phyloP scores from a whole-genome alignment of 92 coral and sea anemone species.

The Blastomussa wellsi region DNA sequence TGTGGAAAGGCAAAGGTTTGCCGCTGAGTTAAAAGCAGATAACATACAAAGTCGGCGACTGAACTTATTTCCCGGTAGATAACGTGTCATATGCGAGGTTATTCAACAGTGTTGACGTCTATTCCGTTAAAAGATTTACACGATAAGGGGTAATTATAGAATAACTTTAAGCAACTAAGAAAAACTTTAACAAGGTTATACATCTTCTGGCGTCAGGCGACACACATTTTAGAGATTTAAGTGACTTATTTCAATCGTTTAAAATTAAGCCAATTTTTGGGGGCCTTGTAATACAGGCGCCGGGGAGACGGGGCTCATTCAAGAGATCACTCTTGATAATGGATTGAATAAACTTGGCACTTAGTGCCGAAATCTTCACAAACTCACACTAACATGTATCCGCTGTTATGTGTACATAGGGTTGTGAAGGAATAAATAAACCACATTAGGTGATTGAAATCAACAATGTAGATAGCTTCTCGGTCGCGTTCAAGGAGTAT shows the following conservation, averaged over 20 bases:
- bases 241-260: slow-evolving; percentile 30
- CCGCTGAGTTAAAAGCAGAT: slow-evolving; percentile 20
- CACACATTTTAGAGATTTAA: slow-evolving; percentile 28
- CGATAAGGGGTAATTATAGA: slow-evolving; percentile 36
- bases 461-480: slow-evolving; percentile 7
- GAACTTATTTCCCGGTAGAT: slow-evolving; percentile 11
- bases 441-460: neutral
- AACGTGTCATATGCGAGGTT: slow-evolving; percentile 13
- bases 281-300: slow-evolving; percentile 66
- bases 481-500: neutral
- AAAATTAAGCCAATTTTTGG: slow-evolving; percentile 42
- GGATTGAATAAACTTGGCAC: slow-evolving; percentile 54
- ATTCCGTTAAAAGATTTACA: slow-evolving; percentile 22
- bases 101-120: slow-evolving; percentile 40
- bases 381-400: neutral
- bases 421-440: slow-evolving; percentile 18
- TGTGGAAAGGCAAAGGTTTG: slow-evolving; percentile 37
- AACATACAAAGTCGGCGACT: slow-evolving; percentile 13
- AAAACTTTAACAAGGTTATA: slow-evolving; percentile 36
- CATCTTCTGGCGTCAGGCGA: slow-evolving; percentile 23
- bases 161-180: slow-evolving; percentile 35
- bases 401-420: neutral
- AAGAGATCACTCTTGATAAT: slow-evolving; percentile 66
- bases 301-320: slow-evolving; percentile 58
- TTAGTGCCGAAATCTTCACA: neutral